Base-by-base conservation (phyloP, 2,113 vertebrate species). In the Platichthys flesus region DNA sequence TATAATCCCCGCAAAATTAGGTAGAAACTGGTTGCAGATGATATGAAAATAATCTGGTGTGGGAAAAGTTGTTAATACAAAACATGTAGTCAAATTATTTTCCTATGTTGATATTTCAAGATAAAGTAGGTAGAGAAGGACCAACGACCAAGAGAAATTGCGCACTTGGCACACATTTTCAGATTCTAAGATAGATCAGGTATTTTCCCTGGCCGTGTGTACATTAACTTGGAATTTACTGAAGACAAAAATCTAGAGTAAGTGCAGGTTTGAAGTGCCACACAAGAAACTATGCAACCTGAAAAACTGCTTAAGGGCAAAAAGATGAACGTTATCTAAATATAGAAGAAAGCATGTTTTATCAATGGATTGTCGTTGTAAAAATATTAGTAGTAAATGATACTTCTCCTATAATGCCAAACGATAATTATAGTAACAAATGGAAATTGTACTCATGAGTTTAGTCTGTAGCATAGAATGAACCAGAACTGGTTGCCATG, bases 231-330 rank as follows among this genome's bases (percentile, higher is more conserved):
- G 16, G 18, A 40, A 24, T 68, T 23, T 24, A 52, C 26, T 8
- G 26, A 9, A 64, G 21, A 24, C 61, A 64, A 64, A 63, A 31
- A 45, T 63, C 58, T 35, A 21, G 20, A 61, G 31, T 61, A 40
- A 23, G 4, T 62, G 35, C 60, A 62, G 60, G 12, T 20, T 37
- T 42, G 0, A 42, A 21, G 42, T 45, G 42, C 42, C 42, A 45
- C 10, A 45, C 42, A 13, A 45, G 42, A 45, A 45, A 45, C 10
- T 12, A 45, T 15, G 14, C 7, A 15, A 5, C n/a, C 9, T 37
- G 52, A 24, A 62, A 13, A 31, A 45, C 24, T 13, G 1, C 18
- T 35, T 60, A 18, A 23, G 14, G 45, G 26, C 5, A 28, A 49
- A 59, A 23, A 58, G 37, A 31, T 52, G 42, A 16, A 45, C 13